Base-by-base conservation (phyloP, 2,113 vertebrate genomes). In the Pseudorasbora parva region DNA sequence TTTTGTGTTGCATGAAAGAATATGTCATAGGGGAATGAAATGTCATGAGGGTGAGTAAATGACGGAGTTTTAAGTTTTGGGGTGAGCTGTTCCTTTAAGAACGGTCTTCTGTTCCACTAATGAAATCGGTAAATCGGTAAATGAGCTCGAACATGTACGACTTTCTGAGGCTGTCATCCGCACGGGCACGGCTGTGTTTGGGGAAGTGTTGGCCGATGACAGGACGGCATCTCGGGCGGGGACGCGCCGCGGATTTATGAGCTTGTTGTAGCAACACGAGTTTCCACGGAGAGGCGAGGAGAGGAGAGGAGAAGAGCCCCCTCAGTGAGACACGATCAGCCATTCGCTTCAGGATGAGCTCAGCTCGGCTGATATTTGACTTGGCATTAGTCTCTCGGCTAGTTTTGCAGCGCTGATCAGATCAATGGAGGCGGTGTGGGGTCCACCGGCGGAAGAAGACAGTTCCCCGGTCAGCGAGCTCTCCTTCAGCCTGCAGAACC, bases 261-360 rank as follows among this genome's bases (percentile, higher is more conserved):
- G 79, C 85, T 74, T 91, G 88, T 89, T 89, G 88, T 89, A 90
- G 87, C 81, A 89, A 91, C 88, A 71, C 59, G 54, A 17, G 84
- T 88, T 82, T 60, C 81, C 59, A 86, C 45, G 84, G 82, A 60
- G 81, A 68, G 68, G 56, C 27, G 62, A 47, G 59, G 3, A 59
- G 27, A 72, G 37, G 66, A 68, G 17, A n/a, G n/a, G n/a, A n/a
- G n/a, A n/a, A n/a, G n/a, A n/a, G n/a, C n/a, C 43, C 9, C 27
- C 56, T 23, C 37, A 30, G 51, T 56, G 23, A 54, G 57, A 45
- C 78, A 25, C 17, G 60, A 78, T 59, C 41, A 72, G 33, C 1
- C 25, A 2, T 45, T 68, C 23, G 79, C 81, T 54, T n/a, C 2
- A 41, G 41, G 30, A 23, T 78, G 37, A 37, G 51, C 54, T 43